phyloP scores from a whole-genome alignment of 2,888 invertebrate species.

The Quadroppia sp. region DNA sequence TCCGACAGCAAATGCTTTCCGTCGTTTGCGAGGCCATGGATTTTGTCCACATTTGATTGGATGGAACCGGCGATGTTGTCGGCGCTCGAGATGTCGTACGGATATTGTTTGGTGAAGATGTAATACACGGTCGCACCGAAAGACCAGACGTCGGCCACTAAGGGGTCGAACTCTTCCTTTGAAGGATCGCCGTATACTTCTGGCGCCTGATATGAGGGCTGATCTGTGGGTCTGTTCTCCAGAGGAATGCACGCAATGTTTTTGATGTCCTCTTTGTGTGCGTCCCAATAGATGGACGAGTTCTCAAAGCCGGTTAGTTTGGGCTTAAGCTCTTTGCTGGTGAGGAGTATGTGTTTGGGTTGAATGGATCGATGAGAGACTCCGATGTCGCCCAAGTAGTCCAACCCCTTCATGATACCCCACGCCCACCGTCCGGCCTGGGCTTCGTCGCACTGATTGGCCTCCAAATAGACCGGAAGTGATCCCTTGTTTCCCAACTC shows the following conservation, averaged over 20 bases:
- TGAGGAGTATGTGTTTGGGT: slow-evolving; percentile 32
- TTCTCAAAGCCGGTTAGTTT: slow-evolving; percentile 37
- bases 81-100: too few relatives aligned
- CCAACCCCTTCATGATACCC: slow-evolving; percentile 15
- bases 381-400: slow-evolving; percentile 39
- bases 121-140: slow-evolving; percentile 34
- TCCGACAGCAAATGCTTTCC: slow-evolving; percentile 14
- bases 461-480: neutral
- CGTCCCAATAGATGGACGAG: slow-evolving; percentile 34
- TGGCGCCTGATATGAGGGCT: slow-evolving; percentile 38
- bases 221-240: slow-evolving; percentile 14
- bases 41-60: slow-evolving; percentile 9
- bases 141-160: slow-evolving; percentile 38
- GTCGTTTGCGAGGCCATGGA: neutral
- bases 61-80: neutral
- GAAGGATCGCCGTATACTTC: slow-evolving; percentile 37
- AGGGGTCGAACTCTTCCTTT: slow-evolving; percentile 37
- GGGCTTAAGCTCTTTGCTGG: slow-evolving; percentile 7
- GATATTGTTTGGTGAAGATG: slow-evolving; percentile 31
- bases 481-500: slow-evolving; percentile 29
- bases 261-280: slow-evolving; percentile 24
- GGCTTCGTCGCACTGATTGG: neutral
- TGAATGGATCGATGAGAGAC: slow-evolving; percentile 21
- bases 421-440: neutral
- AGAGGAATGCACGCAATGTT: slow-evolving; percentile 36